These are phyloP conservation scores for Pristionchus arcanus DNA, from an alignment of 2,888 invertebrate species.

Conservation along the genomic window DNA sequence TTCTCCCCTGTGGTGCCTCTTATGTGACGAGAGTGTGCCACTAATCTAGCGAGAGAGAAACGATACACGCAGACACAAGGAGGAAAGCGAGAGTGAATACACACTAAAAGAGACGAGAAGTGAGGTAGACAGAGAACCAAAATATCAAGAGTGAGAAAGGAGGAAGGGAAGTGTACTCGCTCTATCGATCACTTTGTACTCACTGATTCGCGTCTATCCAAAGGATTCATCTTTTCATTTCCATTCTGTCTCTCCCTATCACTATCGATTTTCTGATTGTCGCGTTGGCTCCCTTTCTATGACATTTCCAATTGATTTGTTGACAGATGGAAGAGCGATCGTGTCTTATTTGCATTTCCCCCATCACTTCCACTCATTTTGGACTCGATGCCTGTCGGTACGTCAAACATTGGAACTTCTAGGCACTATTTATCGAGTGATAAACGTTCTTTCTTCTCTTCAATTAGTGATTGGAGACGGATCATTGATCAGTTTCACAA, in stretches of 20 bases:
- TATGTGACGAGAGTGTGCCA: neutral
- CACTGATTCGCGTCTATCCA: neutral
- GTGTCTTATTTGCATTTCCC: conserved; percentile 10
- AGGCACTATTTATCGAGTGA: no score
- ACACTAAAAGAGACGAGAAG: neutral
- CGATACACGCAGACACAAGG: neutral
- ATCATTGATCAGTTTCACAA: neutral
- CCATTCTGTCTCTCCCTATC: neutral
- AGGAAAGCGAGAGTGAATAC: conserved; percentile 2
- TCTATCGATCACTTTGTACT: conserved; percentile 9
- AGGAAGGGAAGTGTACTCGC: neutral
- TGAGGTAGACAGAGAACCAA: neutral
- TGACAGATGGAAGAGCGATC: conserved; percentile 11
- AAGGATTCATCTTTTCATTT: neutral
- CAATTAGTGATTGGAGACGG: no score
- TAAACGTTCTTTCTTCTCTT: no score
- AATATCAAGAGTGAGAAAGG: neutral
- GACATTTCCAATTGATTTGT: neutral
- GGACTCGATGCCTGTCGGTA: conserved; percentile 27
- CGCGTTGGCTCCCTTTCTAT: neutral
- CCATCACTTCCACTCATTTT: conserved; percentile 34
- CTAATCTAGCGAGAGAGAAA: neutral
- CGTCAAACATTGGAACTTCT: neutral
- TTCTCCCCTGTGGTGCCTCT: neutral
- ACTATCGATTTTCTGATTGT: neutral